Conservation (phyloP, 2,888 invertebrate species). For the Ariolimax columbianus region DNA sequence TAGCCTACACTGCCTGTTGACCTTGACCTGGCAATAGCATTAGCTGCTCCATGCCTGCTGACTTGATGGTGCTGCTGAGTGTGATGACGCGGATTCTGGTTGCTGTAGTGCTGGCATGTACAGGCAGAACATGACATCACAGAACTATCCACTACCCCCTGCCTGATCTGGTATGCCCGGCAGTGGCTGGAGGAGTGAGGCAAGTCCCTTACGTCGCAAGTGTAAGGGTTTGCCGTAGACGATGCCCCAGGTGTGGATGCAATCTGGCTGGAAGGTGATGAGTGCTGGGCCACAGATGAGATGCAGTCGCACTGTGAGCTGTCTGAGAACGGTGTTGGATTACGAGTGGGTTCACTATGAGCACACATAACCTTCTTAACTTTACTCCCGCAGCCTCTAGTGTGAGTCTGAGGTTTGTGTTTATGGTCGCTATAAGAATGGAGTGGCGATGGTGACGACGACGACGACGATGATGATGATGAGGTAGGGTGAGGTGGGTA, state of each 20-base stretch:
- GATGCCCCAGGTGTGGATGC: background rate
- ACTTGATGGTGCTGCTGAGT: slow-evolving; percentile 8
- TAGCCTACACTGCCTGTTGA: slow-evolving; percentile 36
- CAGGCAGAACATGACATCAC: background rate
- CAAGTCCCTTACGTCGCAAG: slow-evolving; percentile 26
- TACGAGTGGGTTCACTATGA: background rate
- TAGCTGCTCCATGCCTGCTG: background rate
- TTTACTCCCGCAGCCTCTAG: slow-evolving; percentile 20
- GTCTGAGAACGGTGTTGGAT: background rate
- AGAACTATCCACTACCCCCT: slow-evolving; percentile 1
- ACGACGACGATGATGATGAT: slow-evolving; percentile 18
- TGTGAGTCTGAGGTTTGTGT: slow-evolving; percentile 6
- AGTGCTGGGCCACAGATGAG: background rate
- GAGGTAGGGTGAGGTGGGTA: slow-evolving; percentile 30
- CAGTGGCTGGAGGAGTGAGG: slow-evolving; percentile 19
- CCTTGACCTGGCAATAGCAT: slow-evolving; percentile 32
- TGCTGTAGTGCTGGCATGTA: background rate
- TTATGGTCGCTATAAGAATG: slow-evolving; percentile 18
- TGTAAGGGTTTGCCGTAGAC: background rate
- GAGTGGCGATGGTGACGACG: slow-evolving; percentile 6
- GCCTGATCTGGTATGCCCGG: background rate
- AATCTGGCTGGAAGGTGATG: background rate
- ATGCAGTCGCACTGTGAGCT: background rate
- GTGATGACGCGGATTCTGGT: slow-evolving; percentile 1
- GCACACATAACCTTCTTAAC: background rate